Evolutionary conservation across 2,113 vertebrate genomes (phyloP).

Genomic region (Pterocles gutturalis): DNA sequence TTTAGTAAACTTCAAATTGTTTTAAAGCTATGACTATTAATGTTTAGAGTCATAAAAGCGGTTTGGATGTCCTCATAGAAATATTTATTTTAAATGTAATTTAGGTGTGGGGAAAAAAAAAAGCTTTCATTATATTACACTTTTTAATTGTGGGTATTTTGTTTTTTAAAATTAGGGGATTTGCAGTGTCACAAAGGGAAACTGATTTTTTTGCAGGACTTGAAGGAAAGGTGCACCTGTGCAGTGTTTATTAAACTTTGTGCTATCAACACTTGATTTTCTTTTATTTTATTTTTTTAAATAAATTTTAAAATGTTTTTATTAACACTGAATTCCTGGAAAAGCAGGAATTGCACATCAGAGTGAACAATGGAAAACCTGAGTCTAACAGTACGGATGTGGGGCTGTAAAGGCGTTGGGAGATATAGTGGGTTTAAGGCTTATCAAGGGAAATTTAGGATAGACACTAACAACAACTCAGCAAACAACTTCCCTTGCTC

Average conservation of each 20-base stretch:
- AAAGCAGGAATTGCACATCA: neutral
- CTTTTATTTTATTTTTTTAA: neutral
- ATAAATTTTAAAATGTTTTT: neutral
- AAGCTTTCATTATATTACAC: neutral
- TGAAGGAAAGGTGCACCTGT: neutral
- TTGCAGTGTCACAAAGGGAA: neutral
- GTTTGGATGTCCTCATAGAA: neutral
- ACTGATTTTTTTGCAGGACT: neutral
- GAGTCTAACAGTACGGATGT: rapidly evolving
- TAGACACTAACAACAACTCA: neutral
- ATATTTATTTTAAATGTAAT: neutral
- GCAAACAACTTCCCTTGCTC: neutral
- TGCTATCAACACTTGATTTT: neutral
- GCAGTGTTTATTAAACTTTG: neutral
- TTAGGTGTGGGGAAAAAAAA: neutral
- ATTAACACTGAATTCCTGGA: neutral
- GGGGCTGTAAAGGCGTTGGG: neutral
- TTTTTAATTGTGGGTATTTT: neutral
- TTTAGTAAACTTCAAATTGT: neutral
- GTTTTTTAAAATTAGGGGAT: neutral
- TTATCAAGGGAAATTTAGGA: neutral
- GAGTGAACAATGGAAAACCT: neutral
- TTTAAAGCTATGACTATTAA: neutral
- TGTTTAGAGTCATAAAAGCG: neutral
- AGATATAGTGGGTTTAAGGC: neutral